Evolutionary conservation across 2,113 vertebrate species (phyloP).

Genomic region (Antechinus flavipes): DNA sequence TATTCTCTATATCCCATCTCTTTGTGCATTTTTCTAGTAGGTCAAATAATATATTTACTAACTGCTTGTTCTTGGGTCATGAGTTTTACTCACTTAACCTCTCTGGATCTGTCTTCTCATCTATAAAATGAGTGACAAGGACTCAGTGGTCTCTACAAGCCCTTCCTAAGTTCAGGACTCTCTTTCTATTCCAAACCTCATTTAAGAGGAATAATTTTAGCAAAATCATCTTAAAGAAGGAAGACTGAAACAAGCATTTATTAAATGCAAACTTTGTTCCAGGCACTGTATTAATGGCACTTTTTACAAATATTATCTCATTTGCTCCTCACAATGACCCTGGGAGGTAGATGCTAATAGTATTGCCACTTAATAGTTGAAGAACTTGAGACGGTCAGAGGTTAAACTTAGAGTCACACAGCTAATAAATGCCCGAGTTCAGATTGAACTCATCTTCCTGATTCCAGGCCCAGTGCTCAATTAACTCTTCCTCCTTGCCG

Average conservation of each 20-base stretch:
- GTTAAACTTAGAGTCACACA: background rate
- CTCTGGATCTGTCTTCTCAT: too few relatives aligned
- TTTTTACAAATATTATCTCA: background rate
- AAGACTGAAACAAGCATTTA: background rate
- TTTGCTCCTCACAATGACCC: background rate
- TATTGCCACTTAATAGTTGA: background rate
- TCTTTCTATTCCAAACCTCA: too few relatives aligned
- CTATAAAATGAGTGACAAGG: too few relatives aligned
- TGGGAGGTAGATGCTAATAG: background rate
- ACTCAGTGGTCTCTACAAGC: too few relatives aligned
- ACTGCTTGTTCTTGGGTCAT: too few relatives aligned
- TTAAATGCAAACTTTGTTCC: background rate
- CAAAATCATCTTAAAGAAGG: too few relatives aligned
- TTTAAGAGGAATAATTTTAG: too few relatives aligned
- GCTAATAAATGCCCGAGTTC: background rate
- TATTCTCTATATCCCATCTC: too few relatives aligned
- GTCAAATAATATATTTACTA: too few relatives aligned
- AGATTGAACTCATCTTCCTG: background rate
- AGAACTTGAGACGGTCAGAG: background rate
- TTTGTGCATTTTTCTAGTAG: too few relatives aligned
- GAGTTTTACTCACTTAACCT: too few relatives aligned
- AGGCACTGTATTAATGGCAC: background rate
- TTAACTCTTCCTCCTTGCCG: background rate
- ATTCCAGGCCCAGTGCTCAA: background rate
- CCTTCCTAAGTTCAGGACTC: too few relatives aligned